Evolutionary conservation across 2,888 invertebrate genomes (phyloP).

Genomic region (Caenorhabditis macrosperma): DNA sequence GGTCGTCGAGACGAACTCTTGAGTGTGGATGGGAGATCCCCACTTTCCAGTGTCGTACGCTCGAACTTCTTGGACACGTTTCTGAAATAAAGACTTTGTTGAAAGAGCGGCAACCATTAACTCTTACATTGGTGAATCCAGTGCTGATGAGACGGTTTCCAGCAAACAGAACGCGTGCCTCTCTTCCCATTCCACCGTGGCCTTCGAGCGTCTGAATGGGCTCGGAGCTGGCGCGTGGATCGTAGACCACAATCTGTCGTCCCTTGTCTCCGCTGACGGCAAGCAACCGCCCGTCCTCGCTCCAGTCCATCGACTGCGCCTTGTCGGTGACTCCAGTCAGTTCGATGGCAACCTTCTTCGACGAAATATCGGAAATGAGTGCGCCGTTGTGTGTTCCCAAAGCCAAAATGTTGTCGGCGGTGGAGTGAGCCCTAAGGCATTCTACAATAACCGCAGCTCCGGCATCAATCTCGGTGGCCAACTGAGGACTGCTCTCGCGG

Average conservation of each 20-base stretch:
- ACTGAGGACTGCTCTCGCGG: constrained; percentile 74
- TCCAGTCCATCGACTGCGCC: constrained; percentile 94
- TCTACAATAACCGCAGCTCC: constrained; percentile 55
- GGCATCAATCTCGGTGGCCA: constrained; percentile 60
- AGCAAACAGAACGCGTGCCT: constrained; percentile 88
- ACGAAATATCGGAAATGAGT: constrained; percentile 90
- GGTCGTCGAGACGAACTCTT: constrained; percentile 68
- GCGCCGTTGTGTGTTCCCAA: constrained; percentile 89
- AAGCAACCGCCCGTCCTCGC: constrained; percentile 88
- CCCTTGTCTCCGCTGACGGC: constrained; percentile 85
- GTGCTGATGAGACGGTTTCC: constrained; percentile 91
- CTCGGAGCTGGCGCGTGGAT: constrained; percentile 80
- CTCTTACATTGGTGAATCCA: constrained; percentile 87
- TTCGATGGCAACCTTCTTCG: constrained; percentile 59
- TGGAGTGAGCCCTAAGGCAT: constrained; percentile 85
- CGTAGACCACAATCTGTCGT: constrained; percentile 80
- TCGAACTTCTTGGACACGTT: constrained; percentile 90
- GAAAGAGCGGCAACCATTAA: too few species aligned
- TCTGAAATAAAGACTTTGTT: constrained; percentile 80
- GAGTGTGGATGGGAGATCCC: constrained; percentile 61
- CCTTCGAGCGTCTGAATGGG: constrained; percentile 67
- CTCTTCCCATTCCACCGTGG: constrained; percentile 74
- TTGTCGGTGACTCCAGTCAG: constrained; percentile 78
- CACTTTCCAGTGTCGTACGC: constrained; percentile 89
- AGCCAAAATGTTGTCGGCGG: constrained; percentile 91